Evolutionary conservation across 2,797 vertebrate genomes (phyloP).

Genomic region (Micropoecilia bifurca): DNA sequence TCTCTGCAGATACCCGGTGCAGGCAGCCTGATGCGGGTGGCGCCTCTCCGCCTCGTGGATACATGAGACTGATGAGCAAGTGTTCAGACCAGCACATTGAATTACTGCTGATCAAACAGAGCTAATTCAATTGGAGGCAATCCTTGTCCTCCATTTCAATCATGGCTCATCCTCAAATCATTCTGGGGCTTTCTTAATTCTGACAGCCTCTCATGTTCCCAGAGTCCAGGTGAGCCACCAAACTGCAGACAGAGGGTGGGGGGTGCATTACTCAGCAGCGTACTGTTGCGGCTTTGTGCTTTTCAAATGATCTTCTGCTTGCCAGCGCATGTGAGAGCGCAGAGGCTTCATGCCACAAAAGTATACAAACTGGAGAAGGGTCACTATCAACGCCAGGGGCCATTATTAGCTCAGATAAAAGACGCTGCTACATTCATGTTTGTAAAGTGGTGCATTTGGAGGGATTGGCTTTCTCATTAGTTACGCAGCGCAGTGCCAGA

Average conservation of each 20-base stretch:
- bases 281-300: constrained; percentile 25
- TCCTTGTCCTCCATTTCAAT: constrained; percentile 10
- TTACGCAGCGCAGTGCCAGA: neutral
- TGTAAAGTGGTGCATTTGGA: neutral
- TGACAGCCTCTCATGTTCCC: neutral
- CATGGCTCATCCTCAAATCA: constrained; percentile 3
- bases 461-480: neutral
- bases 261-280: neutral
- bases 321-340: constrained; percentile 21
- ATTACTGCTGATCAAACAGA: constrained; percentile 44
- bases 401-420: neutral
- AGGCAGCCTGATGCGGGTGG: constrained; percentile 4
- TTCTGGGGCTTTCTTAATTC: neutral
- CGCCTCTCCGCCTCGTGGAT: constrained; percentile 30
- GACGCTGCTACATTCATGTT: constrained; percentile 8
- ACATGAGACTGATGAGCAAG: constrained; percentile 42
- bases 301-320: constrained; percentile 32
- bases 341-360: constrained; percentile 28
- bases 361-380: constrained; percentile 17
- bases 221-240: neutral
- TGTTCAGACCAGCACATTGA: constrained; percentile 46
- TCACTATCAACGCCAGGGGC: constrained; percentile 4
- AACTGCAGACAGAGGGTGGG: neutral
- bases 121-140: constrained; percentile 23
- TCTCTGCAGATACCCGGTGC: constrained; percentile 38